Conservation (phyloP, 2,797 vertebrate species). For the Mormyrus proboscirostris region DNA sequence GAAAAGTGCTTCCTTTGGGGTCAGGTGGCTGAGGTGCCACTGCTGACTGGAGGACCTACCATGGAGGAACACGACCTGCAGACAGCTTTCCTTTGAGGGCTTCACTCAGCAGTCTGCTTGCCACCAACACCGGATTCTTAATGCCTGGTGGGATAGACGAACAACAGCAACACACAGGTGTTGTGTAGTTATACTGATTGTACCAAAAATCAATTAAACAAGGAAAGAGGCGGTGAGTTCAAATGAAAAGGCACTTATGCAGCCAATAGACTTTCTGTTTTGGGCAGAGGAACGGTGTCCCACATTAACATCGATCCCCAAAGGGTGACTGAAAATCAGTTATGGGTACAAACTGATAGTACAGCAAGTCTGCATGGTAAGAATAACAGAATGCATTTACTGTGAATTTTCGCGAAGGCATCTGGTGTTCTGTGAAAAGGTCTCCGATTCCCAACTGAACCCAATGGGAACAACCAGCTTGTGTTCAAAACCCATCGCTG, state of each 20-base stretch:
- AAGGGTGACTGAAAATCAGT: background rate
- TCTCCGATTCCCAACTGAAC: background rate
- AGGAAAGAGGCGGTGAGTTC: background rate
- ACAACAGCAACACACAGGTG: background rate
- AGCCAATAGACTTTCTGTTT: background rate
- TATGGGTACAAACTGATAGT: background rate
- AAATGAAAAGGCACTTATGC: background rate
- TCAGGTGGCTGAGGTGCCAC: background rate
- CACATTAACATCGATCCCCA: background rate
- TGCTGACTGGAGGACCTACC: slow-evolving; percentile 67
- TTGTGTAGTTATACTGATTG: background rate
- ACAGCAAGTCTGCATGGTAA: slow-evolving; percentile 12
- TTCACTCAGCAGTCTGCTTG: slow-evolving; percentile 89
- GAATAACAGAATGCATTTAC: background rate
- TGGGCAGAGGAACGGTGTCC: background rate
- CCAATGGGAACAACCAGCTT: background rate
- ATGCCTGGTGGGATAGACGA: slow-evolving; percentile 63
- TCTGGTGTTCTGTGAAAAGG: background rate
- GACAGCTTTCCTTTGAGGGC: slow-evolving; percentile 98
- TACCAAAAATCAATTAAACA: background rate
- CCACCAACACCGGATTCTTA: slow-evolving; percentile 96
- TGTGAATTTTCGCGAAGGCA: background rate
- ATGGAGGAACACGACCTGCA: slow-evolving; percentile 95
- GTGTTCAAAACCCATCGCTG: background rate
- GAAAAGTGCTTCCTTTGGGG: background rate